Evolutionary conservation across 2,888 invertebrate genomes (phyloP).

Genomic region (Sarcophaga caerulescens): DNA sequence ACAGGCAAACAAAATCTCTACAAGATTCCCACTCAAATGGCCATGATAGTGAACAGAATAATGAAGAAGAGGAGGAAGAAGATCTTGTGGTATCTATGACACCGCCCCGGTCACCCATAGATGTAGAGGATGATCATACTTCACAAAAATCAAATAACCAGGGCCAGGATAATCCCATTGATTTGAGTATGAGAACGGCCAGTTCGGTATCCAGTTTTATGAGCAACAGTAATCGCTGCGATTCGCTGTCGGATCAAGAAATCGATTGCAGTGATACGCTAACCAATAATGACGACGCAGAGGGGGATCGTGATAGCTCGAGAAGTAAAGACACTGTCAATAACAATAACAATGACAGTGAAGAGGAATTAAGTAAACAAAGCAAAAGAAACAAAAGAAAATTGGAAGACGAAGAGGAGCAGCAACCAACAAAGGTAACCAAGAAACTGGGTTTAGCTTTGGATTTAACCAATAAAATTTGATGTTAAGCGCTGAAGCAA

Average conservation of each 20-base stretch:
- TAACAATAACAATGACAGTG: conserved; percentile 68
- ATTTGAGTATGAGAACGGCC: conserved; percentile 88
- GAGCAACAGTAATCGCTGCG: conserved; percentile 72
- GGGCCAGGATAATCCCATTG: conserved; percentile 88
- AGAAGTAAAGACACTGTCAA: conserved; percentile 64
- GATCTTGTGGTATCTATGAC: conserved; percentile 83
- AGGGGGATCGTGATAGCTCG: conserved; percentile 69
- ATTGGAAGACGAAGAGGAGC: not conserved
- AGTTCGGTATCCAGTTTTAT: conserved; percentile 80
- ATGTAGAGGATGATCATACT: conserved; percentile 25
- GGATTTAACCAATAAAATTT: conserved; percentile 56
- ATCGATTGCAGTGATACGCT: conserved; percentile 42
- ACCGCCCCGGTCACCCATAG: conserved; percentile 82
- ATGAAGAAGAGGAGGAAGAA: conserved; percentile 80
- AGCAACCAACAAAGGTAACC: not conserved
- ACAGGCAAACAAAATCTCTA: conserved; percentile 27
- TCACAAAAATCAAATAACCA: conserved; percentile 74
- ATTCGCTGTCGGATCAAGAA: conserved; percentile 49
- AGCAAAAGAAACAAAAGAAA: conserved; percentile 51
- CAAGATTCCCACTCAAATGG: conserved; percentile 62
- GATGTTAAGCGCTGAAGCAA: not conserved
- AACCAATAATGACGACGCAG: conserved; percentile 59
- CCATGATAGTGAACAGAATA: conserved; percentile 57
- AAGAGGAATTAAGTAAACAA: not conserved
- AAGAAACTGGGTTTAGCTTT: conserved; percentile 43